Evolutionary conservation across 2,113 vertebrate genomes (phyloP), one percentile per base, ranked within the genome.

Genomic region (Harpagus bidentatus): DNA sequence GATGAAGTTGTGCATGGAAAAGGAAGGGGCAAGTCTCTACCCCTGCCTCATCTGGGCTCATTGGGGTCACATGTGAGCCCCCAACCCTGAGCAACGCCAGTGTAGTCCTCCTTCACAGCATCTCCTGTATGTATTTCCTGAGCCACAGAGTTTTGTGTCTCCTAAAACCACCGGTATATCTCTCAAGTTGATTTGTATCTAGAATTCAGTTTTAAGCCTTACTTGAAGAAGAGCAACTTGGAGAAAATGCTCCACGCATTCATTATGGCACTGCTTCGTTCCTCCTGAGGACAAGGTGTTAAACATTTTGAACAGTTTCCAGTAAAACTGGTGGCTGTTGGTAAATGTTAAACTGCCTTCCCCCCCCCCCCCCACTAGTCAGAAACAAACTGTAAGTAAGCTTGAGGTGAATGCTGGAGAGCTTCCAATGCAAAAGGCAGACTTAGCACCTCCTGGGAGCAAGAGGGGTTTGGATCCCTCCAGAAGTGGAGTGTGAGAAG

Each of bases 361-460:
- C 4, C 3, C 3, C 0, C 42, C 4, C 3, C 3, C 4, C 0
- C 31, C 10, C 38, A 7, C 9, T 18, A 76, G 34, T 93, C 74
- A 90, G 71, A 85, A 93, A 34, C 47, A 67, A 95, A 67, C 36
- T 59, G 4, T 25, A 58, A 77, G 56, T 13, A 72, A 91, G 47
- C 66, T 80, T 6, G 1, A 22, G 67, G 65, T 25, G 40, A 16
- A 19, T 58, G 34, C 70, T 85, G 87, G 89, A 94, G 90, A 52
- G 23, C 45, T 92, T 86, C 86, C 82, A 83, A 8, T 20, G 8
- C 55, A 36, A 83, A 90, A 26, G 67, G 62, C 80, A 92, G 42
- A 13, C 23, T 52, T 90, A 53, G 43, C 78, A 43, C 45, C 66
- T 61, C n/a, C 10, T 0, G 0, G 63, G 79, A 95, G 71, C 67